Percentiles rank a stretch among this genome's conserved stretches.
Conservation (phyloP, 2,797 vertebrate species). For the Ptychadena robeensis region DNA sequence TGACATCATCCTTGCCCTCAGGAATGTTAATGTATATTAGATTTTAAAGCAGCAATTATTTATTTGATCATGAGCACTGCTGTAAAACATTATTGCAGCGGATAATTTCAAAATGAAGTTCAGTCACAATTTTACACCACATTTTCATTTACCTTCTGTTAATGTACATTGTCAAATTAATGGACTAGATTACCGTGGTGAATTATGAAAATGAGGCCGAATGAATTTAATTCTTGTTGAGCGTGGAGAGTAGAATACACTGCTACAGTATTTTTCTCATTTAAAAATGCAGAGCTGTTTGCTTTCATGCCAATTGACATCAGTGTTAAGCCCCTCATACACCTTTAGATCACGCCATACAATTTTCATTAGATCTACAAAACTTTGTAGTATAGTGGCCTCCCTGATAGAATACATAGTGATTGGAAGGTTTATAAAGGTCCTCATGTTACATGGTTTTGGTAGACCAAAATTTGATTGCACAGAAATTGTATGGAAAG, state of each 20-base stretch:
- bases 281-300: neutral
- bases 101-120: constrained; percentile 11
- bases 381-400: no score
- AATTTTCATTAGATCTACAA: no score
- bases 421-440: no score
- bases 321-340: no score
- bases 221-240: constrained; percentile 28
- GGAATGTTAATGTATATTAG: constrained; percentile 10
- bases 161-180: constrained; percentile 23
- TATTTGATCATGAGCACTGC: constrained; percentile 38
- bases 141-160: constrained; percentile 40
- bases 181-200: constrained; percentile 21
- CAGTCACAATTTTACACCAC: constrained; percentile 14
- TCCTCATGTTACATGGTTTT: no score
- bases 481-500: no score
- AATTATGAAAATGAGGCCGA: constrained; percentile 26
- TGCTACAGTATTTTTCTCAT: constrained; percentile 6
- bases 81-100: constrained; percentile 32
- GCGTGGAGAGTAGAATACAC: neutral
- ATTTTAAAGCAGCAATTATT: constrained; percentile 47
- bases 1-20: neutral
- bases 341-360: no score
- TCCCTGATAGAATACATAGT: no score
- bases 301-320: constrained; percentile 15
- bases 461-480: no score